Conservation (phyloP, 2,888 invertebrate genomes). For the Tanypteryx hageni region DNA sequence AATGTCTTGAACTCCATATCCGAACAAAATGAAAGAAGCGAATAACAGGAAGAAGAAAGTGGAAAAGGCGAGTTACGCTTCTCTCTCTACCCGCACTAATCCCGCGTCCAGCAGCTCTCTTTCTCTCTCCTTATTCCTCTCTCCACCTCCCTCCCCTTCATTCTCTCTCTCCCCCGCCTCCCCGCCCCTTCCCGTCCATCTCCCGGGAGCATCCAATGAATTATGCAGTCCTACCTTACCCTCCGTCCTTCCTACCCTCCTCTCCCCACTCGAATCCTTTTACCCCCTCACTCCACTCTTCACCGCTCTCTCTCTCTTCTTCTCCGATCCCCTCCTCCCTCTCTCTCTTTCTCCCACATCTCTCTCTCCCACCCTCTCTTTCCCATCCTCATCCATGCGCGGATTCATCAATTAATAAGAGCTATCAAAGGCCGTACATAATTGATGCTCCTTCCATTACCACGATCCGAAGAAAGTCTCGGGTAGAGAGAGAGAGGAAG, state of each 20-base stretch:
- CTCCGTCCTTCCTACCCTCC: neutral
- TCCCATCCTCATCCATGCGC: constrained; percentile 29
- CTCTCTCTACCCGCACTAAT: neutral
- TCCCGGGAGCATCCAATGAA: constrained; percentile 7
- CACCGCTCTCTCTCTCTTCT: neutral
- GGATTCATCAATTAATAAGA: constrained; percentile 75
- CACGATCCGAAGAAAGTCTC: constrained; percentile 31
- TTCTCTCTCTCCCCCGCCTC: neutral
- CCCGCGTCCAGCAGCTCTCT: constrained; percentile 8
- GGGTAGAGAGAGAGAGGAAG: neutral
- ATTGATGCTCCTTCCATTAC: constrained; percentile 73
- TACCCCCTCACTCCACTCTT: neutral
- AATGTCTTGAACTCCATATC: neutral
- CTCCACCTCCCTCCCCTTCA: neutral
- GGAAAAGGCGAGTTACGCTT: neutral
- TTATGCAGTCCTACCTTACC: constrained; percentile 10
- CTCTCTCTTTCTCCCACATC: neutral
- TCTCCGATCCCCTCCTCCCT: neutral
- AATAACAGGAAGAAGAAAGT: constrained; percentile 11
- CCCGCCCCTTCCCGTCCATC: neutral
- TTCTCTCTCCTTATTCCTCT: neutral
- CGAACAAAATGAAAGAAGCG: neutral
- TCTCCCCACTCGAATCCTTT: neutral
- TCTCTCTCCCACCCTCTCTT: neutral
- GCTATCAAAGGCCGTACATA: constrained; percentile 77